phyloP scores from a whole-genome alignment of 2,797 vertebrate genomes.

The Characodon lateralis region DNA sequence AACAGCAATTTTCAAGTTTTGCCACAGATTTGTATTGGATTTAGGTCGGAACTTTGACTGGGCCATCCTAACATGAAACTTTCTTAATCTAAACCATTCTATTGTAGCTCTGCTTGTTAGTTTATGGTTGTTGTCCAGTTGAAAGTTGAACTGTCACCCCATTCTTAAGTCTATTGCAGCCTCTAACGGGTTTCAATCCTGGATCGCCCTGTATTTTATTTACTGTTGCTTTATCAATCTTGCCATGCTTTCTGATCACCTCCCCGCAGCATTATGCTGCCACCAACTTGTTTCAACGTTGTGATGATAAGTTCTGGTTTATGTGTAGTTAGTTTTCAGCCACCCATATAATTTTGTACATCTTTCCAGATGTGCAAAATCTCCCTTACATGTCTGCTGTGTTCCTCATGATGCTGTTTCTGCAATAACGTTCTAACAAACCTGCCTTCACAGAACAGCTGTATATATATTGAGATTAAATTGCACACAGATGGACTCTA shows the following conservation, averaged over 20 bases:
- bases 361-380: too few relatives aligned
- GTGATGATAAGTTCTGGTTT: too few relatives aligned
- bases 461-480: not conserved
- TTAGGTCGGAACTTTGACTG: not conserved
- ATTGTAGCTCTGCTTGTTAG: not conserved
- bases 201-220: not conserved
- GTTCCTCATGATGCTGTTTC: not conserved
- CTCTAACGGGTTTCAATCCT: not conserved
- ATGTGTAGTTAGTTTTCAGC: not conserved
- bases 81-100: not conserved
- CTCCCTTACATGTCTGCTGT: not conserved
- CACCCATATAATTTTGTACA: not conserved
- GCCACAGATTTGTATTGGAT: conserved; percentile 1
- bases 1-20: not conserved
- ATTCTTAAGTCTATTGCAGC: not conserved
- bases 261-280: not conserved
- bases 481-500: not conserved
- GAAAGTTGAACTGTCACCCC: not conserved
- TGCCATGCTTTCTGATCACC: too few relatives aligned
- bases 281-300: not conserved
- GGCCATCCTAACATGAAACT: not conserved
- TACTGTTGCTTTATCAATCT: not conserved
- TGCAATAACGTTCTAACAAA: not conserved
- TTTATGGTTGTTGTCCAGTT: not conserved
- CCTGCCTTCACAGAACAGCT: not conserved